phyloP scores from a whole-genome alignment of 1,140 invertebrate species.

The Pseudomyrmex cubaensis region DNA sequence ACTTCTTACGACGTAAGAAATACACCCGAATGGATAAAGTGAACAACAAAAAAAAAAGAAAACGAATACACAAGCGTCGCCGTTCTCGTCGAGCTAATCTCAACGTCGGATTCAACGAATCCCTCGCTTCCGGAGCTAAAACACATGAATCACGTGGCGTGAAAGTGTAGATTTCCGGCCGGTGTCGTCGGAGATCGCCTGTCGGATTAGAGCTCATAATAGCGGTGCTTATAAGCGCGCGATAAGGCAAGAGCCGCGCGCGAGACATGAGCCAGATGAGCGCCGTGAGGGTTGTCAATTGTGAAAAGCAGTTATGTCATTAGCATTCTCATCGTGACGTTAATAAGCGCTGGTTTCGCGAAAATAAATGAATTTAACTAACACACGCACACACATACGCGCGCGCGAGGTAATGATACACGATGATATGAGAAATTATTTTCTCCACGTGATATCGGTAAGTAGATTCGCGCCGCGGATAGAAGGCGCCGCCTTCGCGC shows the following conservation, averaged over 20 bases:
- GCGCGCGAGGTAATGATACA: neutral
- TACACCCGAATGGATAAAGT: neutral
- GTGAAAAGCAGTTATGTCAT: conserved; percentile 4
- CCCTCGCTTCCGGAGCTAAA: conserved; percentile 49
- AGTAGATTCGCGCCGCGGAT: neutral
- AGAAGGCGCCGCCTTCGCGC: neutral
- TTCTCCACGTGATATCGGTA: neutral
- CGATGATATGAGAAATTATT: neutral
- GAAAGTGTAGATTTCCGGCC: conserved; percentile 12
- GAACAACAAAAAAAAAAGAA: conserved; percentile 31
- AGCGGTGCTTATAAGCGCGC: conserved; percentile 4
- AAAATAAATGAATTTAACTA: conserved; percentile 36
- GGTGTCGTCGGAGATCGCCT: conserved; percentile 9
- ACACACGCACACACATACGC: neutral
- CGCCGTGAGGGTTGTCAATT: conserved; percentile 4
- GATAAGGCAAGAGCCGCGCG: neutral
- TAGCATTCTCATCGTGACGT: neutral
- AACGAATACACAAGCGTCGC: neutral
- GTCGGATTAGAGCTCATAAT: conserved; percentile 51
- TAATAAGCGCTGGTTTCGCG: conserved; percentile 19
- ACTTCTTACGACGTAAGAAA: conserved; percentile 2
- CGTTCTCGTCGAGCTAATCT: conserved; percentile 60
- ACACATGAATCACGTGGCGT: neutral
- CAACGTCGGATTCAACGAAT: conserved; percentile 65
- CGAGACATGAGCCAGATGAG: neutral